A percentile compares a stretch with the other conserved stretches of the same genome.
phyloP scores from a whole-genome alignment of 2,888 invertebrate species.

The Tetranychus truncatus region DNA sequence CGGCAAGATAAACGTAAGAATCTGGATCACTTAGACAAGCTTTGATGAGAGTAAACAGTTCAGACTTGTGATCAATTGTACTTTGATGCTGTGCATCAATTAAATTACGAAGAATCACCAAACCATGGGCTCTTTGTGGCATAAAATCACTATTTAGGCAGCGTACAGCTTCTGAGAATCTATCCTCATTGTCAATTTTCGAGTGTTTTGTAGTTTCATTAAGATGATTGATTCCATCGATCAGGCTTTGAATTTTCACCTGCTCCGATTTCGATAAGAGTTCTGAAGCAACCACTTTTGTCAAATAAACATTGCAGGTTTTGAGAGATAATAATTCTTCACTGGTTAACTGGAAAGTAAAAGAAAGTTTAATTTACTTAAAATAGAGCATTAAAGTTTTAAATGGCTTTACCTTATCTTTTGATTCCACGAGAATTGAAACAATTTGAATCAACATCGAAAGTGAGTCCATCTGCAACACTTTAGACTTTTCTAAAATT shows the following conservation, averaged over 20 bases:
- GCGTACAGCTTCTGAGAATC: conserved; percentile 44
- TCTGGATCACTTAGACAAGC: conserved; percentile 56
- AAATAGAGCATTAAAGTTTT: not conserved
- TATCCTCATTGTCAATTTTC: not conserved
- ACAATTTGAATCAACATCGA: conserved; percentile 9
- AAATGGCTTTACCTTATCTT: conserved; percentile 3
- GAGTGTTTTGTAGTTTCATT: not conserved
- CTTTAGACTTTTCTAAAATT: not conserved
- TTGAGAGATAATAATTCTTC: not conserved
- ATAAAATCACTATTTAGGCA: conserved; percentile 51
- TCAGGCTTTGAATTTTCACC: not conserved
- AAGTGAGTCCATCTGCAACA: not conserved
- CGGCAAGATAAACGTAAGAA: conserved; percentile 59
- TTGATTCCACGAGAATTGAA: not conserved
- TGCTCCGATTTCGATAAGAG: not conserved
- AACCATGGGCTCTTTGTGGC: conserved; percentile 62
- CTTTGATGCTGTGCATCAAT: conserved; percentile 46
- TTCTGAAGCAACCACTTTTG: not conserved
- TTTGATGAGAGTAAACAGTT: conserved; percentile 51
- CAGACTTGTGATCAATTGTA: conserved; percentile 45
- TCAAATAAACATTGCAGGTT: not conserved
- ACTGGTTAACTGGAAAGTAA: not conserved
- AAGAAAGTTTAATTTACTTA: not conserved
- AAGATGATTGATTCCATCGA: not conserved
- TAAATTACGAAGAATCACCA: conserved; percentile 52